These are phyloP conservation scores for Drosophila melanosoma DNA, from an alignment of 2,888 invertebrate genomes.

Conservation along the genomic window DNA sequence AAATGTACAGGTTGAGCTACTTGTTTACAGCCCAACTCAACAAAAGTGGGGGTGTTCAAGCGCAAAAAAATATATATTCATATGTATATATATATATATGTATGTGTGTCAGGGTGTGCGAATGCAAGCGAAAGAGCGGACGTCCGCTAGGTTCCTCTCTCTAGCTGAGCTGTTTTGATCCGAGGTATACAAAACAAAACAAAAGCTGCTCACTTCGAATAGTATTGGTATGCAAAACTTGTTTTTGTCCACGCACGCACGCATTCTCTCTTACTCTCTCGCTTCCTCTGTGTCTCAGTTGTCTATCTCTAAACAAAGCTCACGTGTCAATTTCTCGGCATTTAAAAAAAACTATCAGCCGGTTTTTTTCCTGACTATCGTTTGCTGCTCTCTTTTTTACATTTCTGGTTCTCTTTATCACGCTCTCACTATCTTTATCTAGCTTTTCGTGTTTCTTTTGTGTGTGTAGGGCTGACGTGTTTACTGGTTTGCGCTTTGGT, in stretches of 20 bases:
- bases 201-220: slow-evolving; percentile 47
- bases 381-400: slow-evolving; percentile 9
- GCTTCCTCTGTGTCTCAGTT: slow-evolving; percentile 7
- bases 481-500: slow-evolving; percentile 66
- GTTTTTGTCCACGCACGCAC: slow-evolving; percentile 51
- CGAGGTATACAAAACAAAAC: slow-evolving; percentile 42
- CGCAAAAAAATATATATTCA: background rate
- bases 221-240: slow-evolving; percentile 57
- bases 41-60: slow-evolving; percentile 30
- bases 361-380: slow-evolving; percentile 44
- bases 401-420: slow-evolving; percentile 2
- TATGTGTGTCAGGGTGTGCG: slow-evolving; percentile 44
- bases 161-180: background rate
- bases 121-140: slow-evolving; percentile 39
- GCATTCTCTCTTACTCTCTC: slow-evolving; percentile 5
- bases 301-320: slow-evolving; percentile 42
- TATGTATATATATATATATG: slow-evolving; percentile 9
- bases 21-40: slow-evolving; percentile 27
- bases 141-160: slow-evolving; percentile 1
- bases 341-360: slow-evolving; percentile 60
- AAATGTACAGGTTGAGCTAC: slow-evolving; percentile 35
- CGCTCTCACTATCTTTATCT: slow-evolving; percentile 16
- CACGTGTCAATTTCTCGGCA: slow-evolving; percentile 53
- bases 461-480: slow-evolving; percentile 66
- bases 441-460: slow-evolving; percentile 6